Evolutionary conservation across 2,797 vertebrate species (phyloP).

Genomic region (Setipinna tenuifilis): DNA sequence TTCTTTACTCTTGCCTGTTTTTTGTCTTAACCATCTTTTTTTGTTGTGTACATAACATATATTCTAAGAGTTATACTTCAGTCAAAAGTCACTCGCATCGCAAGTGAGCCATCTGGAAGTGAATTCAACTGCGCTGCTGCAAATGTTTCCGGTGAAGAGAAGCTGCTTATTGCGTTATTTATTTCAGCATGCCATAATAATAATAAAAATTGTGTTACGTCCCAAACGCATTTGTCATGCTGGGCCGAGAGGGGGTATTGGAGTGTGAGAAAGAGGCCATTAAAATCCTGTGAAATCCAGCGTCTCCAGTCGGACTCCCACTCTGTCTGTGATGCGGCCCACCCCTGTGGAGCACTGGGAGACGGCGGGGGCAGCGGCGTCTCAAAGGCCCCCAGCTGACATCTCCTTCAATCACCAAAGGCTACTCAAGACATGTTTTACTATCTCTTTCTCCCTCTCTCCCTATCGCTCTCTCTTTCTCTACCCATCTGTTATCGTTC

Average conservation of each 20-base stretch:
- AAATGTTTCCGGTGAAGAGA: neutral
- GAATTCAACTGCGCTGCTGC: neutral
- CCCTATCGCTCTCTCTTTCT: conserved; percentile 1
- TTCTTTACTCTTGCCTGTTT: neutral
- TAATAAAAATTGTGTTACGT: neutral
- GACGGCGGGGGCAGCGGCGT: neutral
- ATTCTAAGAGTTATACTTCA: neutral
- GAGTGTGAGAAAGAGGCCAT: conserved; percentile 21
- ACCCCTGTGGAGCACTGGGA: neutral
- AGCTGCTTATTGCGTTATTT: neutral
- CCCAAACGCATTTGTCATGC: neutral
- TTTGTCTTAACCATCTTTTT: neutral
- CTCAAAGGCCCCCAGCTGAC: conserved; percentile 11
- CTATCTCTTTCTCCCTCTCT: neutral
- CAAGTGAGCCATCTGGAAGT: neutral
- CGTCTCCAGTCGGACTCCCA: conserved; percentile 1
- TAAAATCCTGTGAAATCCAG: conserved; percentile 1
- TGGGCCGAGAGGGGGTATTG: neutral
- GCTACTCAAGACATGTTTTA: neutral
- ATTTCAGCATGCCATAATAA: neutral
- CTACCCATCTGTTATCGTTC: neutral
- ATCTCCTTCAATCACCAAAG: conserved; percentile 12
- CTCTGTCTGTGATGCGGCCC: neutral
- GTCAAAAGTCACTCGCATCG: neutral
- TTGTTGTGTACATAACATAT: neutral